Evolutionary conservation across 2,888 invertebrate genomes (phyloP).

Genomic region (Lepidochitona cinerea): DNA sequence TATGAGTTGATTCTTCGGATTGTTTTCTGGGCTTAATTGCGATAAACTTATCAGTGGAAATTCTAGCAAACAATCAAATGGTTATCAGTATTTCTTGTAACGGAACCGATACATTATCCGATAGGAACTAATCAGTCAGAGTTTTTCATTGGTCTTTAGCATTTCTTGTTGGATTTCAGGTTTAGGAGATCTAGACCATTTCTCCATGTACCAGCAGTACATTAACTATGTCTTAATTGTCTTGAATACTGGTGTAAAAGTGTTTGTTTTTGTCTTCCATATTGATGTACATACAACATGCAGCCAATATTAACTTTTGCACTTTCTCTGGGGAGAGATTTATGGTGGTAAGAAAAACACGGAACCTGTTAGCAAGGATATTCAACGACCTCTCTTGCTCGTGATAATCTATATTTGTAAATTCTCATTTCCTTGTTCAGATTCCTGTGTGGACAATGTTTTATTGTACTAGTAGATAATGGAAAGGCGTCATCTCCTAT

Average conservation of each 20-base stretch:
- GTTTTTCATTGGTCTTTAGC: too few species aligned
- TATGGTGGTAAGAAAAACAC: neutral
- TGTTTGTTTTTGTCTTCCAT: neutral
- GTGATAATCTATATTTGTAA: neutral
- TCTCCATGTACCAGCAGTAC: neutral
- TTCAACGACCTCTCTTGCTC: neutral
- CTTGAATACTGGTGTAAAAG: neutral
- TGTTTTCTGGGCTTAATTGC: too few species aligned
- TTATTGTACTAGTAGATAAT: neutral
- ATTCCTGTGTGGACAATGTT: neutral
- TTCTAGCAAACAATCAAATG: too few species aligned
- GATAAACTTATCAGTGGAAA: too few species aligned
- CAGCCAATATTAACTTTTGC: neutral
- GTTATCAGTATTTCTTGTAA: too few species aligned
- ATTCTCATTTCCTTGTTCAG: neutral
- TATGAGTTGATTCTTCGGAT: too few species aligned
- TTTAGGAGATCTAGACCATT: neutral
- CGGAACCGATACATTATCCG: too few species aligned
- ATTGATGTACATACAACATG: too few species aligned
- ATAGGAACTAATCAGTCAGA: too few species aligned
- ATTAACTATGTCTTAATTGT: neutral
- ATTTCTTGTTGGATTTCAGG: neutral
- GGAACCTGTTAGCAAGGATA: neutral
- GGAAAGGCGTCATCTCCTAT: neutral
- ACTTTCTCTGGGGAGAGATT: too few species aligned